Conservation (phyloP, 2,797 vertebrate species). For the Crypturellus tataupa region DNA sequence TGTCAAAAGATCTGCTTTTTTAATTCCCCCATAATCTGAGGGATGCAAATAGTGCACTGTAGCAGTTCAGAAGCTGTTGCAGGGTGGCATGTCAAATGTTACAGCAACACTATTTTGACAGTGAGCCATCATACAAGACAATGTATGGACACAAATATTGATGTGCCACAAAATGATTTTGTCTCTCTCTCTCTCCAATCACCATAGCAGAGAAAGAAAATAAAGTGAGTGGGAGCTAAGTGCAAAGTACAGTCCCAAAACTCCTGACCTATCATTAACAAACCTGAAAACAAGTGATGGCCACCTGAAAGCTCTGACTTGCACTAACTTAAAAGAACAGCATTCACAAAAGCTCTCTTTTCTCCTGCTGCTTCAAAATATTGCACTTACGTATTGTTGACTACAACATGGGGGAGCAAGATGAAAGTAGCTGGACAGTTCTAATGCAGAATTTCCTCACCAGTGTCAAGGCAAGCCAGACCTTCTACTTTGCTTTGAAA, state of each 20-base stretch:
- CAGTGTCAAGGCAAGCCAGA: not conserved
- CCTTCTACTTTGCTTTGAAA: not conserved
- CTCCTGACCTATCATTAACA: conserved; percentile 18
- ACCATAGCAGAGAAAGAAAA: conserved; percentile 4
- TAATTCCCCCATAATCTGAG: conserved; percentile 14
- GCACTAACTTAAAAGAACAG: not conserved
- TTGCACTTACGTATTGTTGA: not conserved
- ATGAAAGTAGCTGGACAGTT: not conserved
- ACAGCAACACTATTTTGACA: conserved; percentile 48
- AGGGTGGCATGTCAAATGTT: conserved; percentile 34
- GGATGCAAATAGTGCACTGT: conserved; percentile 28
- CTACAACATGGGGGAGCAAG: not conserved
- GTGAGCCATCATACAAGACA: conserved; percentile 44
- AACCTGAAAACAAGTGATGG: conserved; percentile 10
- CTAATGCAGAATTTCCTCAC: not conserved
- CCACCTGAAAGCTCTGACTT: not conserved
- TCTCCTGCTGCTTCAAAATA: not conserved
- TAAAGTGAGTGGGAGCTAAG: conserved; percentile 1
- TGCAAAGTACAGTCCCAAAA: not conserved
- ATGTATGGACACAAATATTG: conserved; percentile 48
- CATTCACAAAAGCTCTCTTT: not conserved
- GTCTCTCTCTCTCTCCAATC: not conserved
- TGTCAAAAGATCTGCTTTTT: conserved; percentile 46
- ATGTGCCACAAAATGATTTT: not conserved
- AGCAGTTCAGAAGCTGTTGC: conserved; percentile 34